Evolutionary conservation across 2,797 vertebrate species (phyloP).

Genomic region (Pogoniulus pusillus): DNA sequence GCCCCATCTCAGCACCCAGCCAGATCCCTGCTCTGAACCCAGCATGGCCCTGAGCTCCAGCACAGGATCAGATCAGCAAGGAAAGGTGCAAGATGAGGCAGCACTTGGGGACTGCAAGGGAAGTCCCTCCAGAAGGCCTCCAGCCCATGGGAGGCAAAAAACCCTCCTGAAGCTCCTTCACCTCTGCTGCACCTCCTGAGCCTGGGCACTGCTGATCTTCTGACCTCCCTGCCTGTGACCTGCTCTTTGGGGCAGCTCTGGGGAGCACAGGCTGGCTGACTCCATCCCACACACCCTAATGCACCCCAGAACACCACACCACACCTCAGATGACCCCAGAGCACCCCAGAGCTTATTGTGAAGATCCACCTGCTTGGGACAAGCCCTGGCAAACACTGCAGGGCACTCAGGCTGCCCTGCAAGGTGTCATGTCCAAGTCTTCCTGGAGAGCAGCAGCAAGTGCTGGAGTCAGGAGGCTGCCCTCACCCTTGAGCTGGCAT

Average conservation of each 20-base stretch:
- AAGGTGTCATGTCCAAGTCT: rapidly evolving
- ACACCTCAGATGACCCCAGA: too few relatives aligned
- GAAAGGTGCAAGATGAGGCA: not conserved
- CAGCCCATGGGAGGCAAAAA: not conserved
- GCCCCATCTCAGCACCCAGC: not conserved
- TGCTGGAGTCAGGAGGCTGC: not conserved
- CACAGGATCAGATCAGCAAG: not conserved
- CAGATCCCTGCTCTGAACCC: not conserved
- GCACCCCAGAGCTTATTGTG: not conserved
- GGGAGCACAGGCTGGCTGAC: not conserved
- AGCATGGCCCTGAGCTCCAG: not conserved
- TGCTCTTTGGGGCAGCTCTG: not conserved
- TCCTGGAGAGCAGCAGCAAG: rapidly evolving
- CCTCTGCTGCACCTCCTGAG: not conserved
- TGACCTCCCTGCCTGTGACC: not conserved
- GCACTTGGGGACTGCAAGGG: rapidly evolving
- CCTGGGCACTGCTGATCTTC: not conserved
- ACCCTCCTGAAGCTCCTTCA: not conserved
- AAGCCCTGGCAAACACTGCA: not conserved
- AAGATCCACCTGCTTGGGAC: not conserved
- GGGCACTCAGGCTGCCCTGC: not conserved
- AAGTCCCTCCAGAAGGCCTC: not conserved
- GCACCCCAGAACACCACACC: too few relatives aligned
- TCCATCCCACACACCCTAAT: not conserved
- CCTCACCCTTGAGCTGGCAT: not conserved